Base-by-base conservation (phyloP, 2,797 vertebrate species). In the Brotula barbata region DNA sequence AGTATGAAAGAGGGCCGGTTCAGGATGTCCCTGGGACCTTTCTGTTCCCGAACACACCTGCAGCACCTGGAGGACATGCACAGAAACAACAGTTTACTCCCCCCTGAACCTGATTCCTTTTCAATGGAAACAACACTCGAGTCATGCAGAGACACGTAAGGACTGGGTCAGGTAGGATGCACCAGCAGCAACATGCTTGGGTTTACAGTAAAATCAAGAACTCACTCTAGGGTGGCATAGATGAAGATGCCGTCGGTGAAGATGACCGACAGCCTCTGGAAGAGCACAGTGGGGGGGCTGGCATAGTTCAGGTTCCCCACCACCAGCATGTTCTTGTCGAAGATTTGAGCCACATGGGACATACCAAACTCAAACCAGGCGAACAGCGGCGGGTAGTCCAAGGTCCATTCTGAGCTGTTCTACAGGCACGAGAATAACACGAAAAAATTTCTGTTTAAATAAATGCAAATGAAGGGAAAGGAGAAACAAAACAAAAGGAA, bases 371-470 rank as follows among this genome's bases (percentile, higher is more conserved):
- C 94, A 72, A 98, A 96, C 96, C 96, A 98, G n/a, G 94, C 97
- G 53, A 99, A 99, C 63, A 99, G 92, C 0, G 97, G 97, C 0
- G 97, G 97, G 68, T 99, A 99, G 84, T 99, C 97, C 90, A 99
- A 80, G 1, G 95, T 99, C 97, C 97, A 98, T 61, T 94, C 91
- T 0, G 97, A 99, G 1, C 93, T 93, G 63, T 90, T 92, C 97
- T 99, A 16, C 25, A 63, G 19, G 58, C 8, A n/a, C n/a, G n/a
- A n/a, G n/a, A n/a, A n/a, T n/a, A n/a, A n/a, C n/a, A n/a, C n/a
- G n/a, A n/a, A n/a, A n/a, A n/a, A n/a, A n/a, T n/a, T n/a, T n/a
- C n/a, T n/a, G n/a, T n/a, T n/a, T n/a, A n/a, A n/a, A n/a, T n/a
- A n/a, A n/a, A n/a, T n/a, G n/a, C n/a, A n/a, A n/a, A n/a, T n/a